Evolutionary conservation across 2,888 invertebrate species (phyloP).

Genomic region (Nemotelus pantherinus): DNA sequence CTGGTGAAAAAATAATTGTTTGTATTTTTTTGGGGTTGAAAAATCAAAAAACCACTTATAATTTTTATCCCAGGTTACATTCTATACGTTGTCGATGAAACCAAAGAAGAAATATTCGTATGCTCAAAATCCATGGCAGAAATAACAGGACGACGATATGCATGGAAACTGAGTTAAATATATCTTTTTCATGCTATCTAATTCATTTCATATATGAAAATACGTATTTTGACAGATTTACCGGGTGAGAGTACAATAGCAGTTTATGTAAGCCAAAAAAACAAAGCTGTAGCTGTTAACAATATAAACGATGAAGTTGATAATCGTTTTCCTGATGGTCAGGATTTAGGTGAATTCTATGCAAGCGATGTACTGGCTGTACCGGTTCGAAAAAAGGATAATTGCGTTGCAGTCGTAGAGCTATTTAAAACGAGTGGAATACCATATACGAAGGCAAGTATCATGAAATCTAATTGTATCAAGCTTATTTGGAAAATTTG

Average conservation of each 20-base stretch:
- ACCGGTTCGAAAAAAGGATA: constrained; percentile 70
- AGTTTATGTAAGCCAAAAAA: constrained; percentile 69
- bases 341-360: constrained; percentile 63
- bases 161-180: constrained; percentile 3
- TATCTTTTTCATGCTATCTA: not conserved
- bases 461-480: not conserved
- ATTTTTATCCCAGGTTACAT: constrained; percentile 6
- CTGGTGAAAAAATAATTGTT: too few species aligned
- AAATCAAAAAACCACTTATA: not conserved
- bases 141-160: not conserved
- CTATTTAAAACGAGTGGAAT: constrained; percentile 66
- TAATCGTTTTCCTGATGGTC: constrained; percentile 69
- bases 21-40: too few species aligned
- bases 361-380: constrained; percentile 69
- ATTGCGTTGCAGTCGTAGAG: constrained; percentile 71
- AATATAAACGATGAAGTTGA: constrained; percentile 67
- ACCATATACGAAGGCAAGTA: constrained; percentile 63
- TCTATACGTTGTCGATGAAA: constrained; percentile 9
- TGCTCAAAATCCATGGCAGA: constrained; percentile 1
- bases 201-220: not conserved
- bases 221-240: too few species aligned
- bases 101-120: not conserved
- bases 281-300: constrained; percentile 68
- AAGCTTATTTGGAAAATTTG: too few species aligned
- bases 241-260: constrained; percentile 63